phyloP scores from a whole-genome alignment of 2,113 vertebrate genomes.

The Eulemur macaco region DNA sequence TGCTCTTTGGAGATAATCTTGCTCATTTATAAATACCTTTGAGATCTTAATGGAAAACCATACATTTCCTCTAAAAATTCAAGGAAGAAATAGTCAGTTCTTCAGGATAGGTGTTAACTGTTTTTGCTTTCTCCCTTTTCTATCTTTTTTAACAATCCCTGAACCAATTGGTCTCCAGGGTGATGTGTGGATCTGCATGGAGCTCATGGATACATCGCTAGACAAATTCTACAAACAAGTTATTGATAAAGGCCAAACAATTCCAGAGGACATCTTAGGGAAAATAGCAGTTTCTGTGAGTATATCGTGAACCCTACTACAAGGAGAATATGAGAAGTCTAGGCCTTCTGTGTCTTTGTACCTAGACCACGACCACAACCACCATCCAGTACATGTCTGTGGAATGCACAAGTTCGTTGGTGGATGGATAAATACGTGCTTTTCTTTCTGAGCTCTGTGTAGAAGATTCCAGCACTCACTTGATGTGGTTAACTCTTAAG shows the following conservation, averaged over 20 bases:
- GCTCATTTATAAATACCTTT: not conserved
- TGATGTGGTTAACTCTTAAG: not conserved
- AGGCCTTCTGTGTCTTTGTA: not conserved
- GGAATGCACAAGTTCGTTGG: not conserved
- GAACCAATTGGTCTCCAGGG: constrained; percentile 84
- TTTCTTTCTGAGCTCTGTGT: not conserved
- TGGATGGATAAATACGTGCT: not conserved
- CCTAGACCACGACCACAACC: accelerated
- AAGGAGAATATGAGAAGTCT: not conserved
- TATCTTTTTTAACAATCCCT: not conserved
- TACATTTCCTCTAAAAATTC: not conserved
- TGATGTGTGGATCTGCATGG: constrained; percentile 99
- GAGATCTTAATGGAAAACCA: not conserved
- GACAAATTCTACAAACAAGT: constrained; percentile 99
- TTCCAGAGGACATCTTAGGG: constrained; percentile 97
- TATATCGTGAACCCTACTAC: not conserved
- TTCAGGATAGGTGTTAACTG: not conserved
- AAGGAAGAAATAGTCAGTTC: not conserved
- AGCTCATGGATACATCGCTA: constrained; percentile 98
- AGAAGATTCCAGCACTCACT: not conserved
- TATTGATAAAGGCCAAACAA: constrained; percentile 93
- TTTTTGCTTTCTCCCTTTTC: not conserved
- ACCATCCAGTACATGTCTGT: not conserved
- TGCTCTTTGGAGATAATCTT: not conserved
- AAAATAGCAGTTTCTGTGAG: constrained; percentile 97